A percentile compares a stretch with the other conserved stretches of the same genome.
Evolutionary conservation across 2,113 vertebrate species (phyloP).

Genomic region (Pelvicachromis taeniatus): DNA sequence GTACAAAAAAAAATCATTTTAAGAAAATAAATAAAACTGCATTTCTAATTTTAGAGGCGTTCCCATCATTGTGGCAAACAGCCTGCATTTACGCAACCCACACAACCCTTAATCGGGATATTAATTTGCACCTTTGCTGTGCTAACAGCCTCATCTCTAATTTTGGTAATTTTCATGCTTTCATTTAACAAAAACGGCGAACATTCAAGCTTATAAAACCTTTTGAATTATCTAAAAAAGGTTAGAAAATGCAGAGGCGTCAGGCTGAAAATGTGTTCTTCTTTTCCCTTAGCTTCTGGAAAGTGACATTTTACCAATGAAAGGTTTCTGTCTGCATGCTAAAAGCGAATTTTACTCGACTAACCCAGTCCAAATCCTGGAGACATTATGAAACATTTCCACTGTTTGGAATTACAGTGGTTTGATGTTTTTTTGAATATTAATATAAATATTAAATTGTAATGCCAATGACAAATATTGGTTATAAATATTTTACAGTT

Average conservation of each 20-base stretch:
- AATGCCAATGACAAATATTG: neutral
- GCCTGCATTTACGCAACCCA: neutral
- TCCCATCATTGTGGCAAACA: neutral
- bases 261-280: neutral
- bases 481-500: neutral
- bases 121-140: conserved; percentile 9
- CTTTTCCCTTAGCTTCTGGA: neutral
- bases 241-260: neutral
- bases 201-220: neutral
- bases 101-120: conserved; percentile 3
- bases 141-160: conserved; percentile 14
- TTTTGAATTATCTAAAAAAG: neutral
- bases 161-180: conserved; percentile 10
- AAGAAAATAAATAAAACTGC: neutral
- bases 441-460: neutral
- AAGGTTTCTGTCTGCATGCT: neutral
- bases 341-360: neutral
- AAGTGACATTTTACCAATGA: neutral
- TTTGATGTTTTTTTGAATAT: neutral
- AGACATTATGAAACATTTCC: neutral
- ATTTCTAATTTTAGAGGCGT: neutral
- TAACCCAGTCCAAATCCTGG: neutral
- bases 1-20: neutral
- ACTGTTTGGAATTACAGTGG: neutral
- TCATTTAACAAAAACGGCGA: neutral